phyloP scores from a whole-genome alignment of 2,888 invertebrate species.

The Cantharis rustica region DNA sequence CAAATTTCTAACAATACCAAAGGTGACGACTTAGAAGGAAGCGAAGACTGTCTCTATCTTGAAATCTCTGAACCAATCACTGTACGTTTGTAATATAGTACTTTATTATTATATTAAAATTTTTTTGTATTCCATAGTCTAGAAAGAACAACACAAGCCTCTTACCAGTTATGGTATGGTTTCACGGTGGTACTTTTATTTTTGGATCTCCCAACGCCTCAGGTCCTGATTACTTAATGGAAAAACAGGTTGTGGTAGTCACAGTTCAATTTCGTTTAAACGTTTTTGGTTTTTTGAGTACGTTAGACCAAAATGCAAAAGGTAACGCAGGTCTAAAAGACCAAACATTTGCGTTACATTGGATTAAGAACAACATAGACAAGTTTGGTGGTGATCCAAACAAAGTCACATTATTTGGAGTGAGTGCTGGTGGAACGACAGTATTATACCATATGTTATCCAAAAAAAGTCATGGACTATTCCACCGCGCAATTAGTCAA shows the following conservation, averaged over 20 bases:
- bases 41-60: not conserved
- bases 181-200: conserved; percentile 5
- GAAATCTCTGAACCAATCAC: not conserved
- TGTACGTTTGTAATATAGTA: no score
- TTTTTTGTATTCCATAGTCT: not conserved
- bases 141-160: not conserved
- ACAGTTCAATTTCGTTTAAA: not conserved
- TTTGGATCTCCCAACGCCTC: not conserved
- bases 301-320: conserved; percentile 34
- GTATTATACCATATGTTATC: conserved; percentile 36
- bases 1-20: not conserved
- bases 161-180: conserved; percentile 5
- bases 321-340: conserved; percentile 42
- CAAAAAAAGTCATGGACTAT: conserved; percentile 35
- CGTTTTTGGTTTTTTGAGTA: conserved; percentile 18
- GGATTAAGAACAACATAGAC: conserved; percentile 38
- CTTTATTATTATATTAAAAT: no score
- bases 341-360: conserved; percentile 38
- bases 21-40: not conserved
- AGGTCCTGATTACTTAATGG: conserved; percentile 10
- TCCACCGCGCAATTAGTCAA: conserved; percentile 38
- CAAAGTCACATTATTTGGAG: conserved; percentile 38
- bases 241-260: not conserved
- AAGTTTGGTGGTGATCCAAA: conserved; percentile 39
- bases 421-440: conserved; percentile 40